Conservation (phyloP, 1,140 invertebrate species). For the Laupala kohalensis region DNA sequence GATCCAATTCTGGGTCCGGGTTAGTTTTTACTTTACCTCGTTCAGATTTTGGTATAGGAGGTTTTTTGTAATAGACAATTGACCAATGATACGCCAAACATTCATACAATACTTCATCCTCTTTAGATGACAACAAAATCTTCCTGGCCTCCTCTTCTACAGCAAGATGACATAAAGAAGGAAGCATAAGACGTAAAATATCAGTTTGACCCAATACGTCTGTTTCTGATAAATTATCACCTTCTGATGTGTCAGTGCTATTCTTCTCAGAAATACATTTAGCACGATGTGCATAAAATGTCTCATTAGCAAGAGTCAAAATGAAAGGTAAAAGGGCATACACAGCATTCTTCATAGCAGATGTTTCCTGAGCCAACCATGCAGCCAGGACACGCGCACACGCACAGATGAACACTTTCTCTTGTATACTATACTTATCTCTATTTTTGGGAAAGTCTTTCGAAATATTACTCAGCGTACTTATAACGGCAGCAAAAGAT, state of each 20-base stretch:
- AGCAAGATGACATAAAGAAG: slow-evolving; percentile 76
- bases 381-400: slow-evolving; percentile 70
- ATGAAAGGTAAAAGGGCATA: slow-evolving; percentile 66
- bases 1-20: slow-evolving; percentile 57
- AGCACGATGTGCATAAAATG: slow-evolving; percentile 56
- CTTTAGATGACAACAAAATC: slow-evolving; percentile 62
- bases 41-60: slow-evolving; percentile 61
- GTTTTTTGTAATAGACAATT: slow-evolving; percentile 73
- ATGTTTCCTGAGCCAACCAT: slow-evolving; percentile 84
- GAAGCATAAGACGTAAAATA: slow-evolving; percentile 65
- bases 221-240: slow-evolving; percentile 30
- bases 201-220: slow-evolving; percentile 53
- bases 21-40: slow-evolving; percentile 55
- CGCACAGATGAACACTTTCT: slow-evolving; percentile 66
- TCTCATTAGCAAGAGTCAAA: slow-evolving; percentile 63
- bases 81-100: slow-evolving; percentile 72
- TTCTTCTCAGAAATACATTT: slow-evolving; percentile 46
- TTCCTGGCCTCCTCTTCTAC: slow-evolving; percentile 76
- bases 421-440: slow-evolving; percentile 28
- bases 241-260: slow-evolving; percentile 36
- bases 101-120: slow-evolving; percentile 67
- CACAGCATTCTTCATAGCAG: slow-evolving; percentile 71
- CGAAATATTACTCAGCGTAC: slow-evolving; percentile 49
- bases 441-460: slow-evolving; percentile 38
- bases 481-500: slow-evolving; percentile 70